Evolutionary conservation across 2,797 vertebrate genomes (phyloP).

Genomic region (Clarias platycephalus): DNA sequence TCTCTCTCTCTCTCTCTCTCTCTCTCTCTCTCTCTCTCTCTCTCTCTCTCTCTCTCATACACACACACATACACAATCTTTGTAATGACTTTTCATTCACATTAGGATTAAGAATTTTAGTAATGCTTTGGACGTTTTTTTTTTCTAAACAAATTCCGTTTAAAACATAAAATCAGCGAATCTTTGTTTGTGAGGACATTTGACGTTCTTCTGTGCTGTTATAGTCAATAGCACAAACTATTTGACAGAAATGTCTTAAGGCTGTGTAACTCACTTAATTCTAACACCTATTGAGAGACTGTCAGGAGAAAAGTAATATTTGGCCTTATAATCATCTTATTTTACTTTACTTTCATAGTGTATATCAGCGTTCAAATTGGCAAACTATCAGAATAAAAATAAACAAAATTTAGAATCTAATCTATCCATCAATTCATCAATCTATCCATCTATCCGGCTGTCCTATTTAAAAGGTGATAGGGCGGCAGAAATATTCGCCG

Average conservation of each 20-base stretch:
- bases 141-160: no score
- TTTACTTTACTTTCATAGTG: not conserved
- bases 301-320: not conserved
- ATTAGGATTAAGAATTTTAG: not conserved
- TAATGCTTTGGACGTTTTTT: not conserved
- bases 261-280: not conserved
- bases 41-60: not conserved
- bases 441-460: not conserved
- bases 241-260: not conserved
- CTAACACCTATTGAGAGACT: not conserved
- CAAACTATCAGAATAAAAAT: not conserved
- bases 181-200: not conserved
- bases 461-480: constrained; percentile 3
- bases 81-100: not conserved
- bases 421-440: not conserved
- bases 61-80: not conserved
- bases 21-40: not conserved
- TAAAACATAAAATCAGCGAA: not conserved
- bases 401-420: not conserved
- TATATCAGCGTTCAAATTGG: not conserved
- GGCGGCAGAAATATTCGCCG: constrained; percentile 7
- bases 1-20: not conserved
- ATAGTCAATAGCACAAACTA: not conserved
- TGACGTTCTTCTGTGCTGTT: not conserved
- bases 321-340: not conserved